These are phyloP conservation scores for Caranx ignobilis DNA, from an alignment of 2,113 vertebrate species.

Conservation along the genomic window DNA sequence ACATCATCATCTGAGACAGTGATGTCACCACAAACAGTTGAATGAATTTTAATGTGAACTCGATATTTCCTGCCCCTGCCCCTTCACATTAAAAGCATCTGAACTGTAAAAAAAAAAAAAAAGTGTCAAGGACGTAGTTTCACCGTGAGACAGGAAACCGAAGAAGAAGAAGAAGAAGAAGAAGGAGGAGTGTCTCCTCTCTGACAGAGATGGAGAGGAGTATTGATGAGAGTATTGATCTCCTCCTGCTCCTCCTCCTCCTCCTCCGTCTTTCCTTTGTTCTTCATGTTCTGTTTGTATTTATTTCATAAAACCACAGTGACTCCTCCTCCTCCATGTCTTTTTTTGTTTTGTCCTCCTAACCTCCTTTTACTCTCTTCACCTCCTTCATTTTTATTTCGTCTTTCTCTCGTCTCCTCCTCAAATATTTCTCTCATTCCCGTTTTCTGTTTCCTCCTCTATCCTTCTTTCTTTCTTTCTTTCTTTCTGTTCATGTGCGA, in stretches of 20 bases:
- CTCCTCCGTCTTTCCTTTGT: neutral
- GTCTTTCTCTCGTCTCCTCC: too few relatives aligned
- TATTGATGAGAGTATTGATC: slow-evolving; percentile 26
- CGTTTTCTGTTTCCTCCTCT: neutral
- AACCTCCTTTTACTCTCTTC: too few relatives aligned
- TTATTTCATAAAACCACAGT: too few relatives aligned
- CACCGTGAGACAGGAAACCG: neutral
- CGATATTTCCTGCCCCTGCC: too few relatives aligned
- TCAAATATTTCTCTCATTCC: neutral
- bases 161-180: slow-evolving; percentile 9
- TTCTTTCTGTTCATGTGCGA: slow-evolving; percentile 8
- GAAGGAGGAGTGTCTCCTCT: neutral
- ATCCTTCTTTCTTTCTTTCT: neutral
- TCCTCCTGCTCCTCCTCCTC: neutral
- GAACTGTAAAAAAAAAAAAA: too few relatives aligned
- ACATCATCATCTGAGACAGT: too few relatives aligned
- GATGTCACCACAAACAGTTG: too few relatives aligned
- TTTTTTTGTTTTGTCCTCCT: too few relatives aligned
- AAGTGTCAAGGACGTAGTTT: too few relatives aligned
- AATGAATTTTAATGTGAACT: too few relatives aligned
- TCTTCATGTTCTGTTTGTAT: neutral
- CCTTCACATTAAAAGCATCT: too few relatives aligned
- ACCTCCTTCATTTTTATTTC: too few relatives aligned
- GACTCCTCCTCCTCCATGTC: neutral
- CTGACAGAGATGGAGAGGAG: neutral